These are phyloP conservation scores for Dipodomys stephensi DNA, from an alignment of 2,113 vertebrate species.

Conservation along the genomic window DNA sequence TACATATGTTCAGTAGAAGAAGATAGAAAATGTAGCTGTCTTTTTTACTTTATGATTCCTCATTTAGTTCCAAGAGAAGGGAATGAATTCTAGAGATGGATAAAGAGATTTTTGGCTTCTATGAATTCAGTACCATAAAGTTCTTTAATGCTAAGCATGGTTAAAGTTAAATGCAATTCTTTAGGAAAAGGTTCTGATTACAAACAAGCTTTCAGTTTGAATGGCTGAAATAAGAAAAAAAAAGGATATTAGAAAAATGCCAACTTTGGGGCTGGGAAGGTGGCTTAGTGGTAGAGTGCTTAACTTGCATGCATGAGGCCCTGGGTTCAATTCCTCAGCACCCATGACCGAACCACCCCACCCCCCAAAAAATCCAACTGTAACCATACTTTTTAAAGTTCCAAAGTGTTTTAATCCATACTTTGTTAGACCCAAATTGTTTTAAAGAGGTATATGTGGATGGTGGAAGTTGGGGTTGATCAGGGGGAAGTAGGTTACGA, in stretches of 20 bases:
- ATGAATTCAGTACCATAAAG: neutral
- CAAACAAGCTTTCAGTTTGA: neutral
- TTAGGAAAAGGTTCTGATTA: neutral
- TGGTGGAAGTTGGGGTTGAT: neutral
- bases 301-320: too few relatives aligned
- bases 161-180: conserved; percentile 4
- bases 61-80: neutral
- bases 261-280: too few relatives aligned
- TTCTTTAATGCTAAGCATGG: neutral
- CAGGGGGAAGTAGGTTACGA: too few relatives aligned
- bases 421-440: neutral
- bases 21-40: neutral
- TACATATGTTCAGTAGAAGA: neutral
- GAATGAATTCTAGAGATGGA: neutral
- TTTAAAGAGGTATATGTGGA: neutral
- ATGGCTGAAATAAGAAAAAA: neutral
- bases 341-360: too few relatives aligned
- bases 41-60: neutral
- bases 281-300: too few relatives aligned
- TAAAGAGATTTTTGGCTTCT: neutral
- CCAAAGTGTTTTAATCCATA: conserved; percentile 14
- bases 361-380: neutral
- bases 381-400: conserved; percentile 11
- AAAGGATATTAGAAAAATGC: neutral
- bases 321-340: too few relatives aligned